Percentiles rank a stretch among this genome's conserved stretches.
These are phyloP conservation scores for Diploptera punctata DNA, from an alignment of 2,888 invertebrate species.

Conservation along the genomic window DNA sequence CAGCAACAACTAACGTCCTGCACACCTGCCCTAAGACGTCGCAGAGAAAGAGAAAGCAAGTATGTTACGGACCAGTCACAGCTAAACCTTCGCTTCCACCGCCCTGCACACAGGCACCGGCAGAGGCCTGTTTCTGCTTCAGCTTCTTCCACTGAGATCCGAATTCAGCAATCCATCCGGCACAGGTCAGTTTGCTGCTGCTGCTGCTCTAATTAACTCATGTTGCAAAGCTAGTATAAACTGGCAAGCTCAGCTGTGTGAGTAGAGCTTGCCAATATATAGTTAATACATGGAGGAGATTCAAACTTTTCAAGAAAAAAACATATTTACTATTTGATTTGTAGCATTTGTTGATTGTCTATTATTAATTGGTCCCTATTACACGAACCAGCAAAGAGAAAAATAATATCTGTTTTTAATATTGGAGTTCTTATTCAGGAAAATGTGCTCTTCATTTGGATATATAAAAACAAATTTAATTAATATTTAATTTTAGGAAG, in stretches of 20 bases:
- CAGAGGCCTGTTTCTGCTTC: slow-evolving; percentile 30
- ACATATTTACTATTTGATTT: too few relatives aligned
- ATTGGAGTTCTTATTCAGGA: too few relatives aligned
- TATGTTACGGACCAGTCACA: slow-evolving; percentile 87
- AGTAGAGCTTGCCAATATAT: too few relatives aligned
- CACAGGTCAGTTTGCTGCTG: slow-evolving; percentile 17
- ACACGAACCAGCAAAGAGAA: too few relatives aligned
- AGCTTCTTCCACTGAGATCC: slow-evolving; percentile 24
- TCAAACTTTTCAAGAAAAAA: too few relatives aligned
- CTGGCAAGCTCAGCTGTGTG: not conserved
- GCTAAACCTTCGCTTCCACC: slow-evolving; percentile 78
- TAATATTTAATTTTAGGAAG: too few relatives aligned
- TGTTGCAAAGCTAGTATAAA: not conserved
- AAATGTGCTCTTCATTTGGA: too few relatives aligned
- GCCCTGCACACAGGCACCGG: slow-evolving; percentile 49
- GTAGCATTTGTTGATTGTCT: too few relatives aligned
- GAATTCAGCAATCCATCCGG: slow-evolving; percentile 17
- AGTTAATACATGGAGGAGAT: too few relatives aligned
- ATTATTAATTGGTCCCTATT: too few relatives aligned
- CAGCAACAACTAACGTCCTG: slow-evolving; percentile 51
- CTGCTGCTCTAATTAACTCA: not conserved
- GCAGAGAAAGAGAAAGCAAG: slow-evolving; percentile 78
- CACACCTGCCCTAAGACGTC: slow-evolving; percentile 73
- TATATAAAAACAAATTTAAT: too few relatives aligned
- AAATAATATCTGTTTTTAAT: too few relatives aligned